Evolutionary conservation across 2,888 invertebrate genomes (phyloP).

Genomic region (Agapetus fuscipes): DNA sequence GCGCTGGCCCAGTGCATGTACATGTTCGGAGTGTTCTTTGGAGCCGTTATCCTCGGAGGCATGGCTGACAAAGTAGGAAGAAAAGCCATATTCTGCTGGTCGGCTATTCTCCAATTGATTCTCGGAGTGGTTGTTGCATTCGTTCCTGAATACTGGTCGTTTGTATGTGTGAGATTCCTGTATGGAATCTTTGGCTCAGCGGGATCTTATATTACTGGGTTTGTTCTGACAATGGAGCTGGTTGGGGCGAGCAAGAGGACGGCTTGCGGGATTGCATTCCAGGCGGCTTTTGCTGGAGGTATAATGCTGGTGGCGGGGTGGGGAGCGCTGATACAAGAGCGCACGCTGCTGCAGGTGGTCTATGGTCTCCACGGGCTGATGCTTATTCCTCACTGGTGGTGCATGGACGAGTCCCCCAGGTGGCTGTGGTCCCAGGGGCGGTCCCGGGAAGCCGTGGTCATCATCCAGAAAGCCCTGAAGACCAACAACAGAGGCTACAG

Average conservation of each 20-base stretch:
- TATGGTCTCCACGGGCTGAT: constrained; percentile 68
- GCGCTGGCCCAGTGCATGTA: constrained; percentile 67
- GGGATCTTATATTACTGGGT: constrained; percentile 61
- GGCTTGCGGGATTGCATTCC: constrained; percentile 69
- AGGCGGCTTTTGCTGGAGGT: constrained; percentile 68
- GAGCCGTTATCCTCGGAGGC: constrained; percentile 70
- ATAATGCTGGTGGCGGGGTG: constrained; percentile 77
- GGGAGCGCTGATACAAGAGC: constrained; percentile 66
- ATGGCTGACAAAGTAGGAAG: constrained; percentile 77
- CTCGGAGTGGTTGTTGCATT: constrained; percentile 68
- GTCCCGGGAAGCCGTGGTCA: constrained; percentile 59
- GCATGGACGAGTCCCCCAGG: constrained; percentile 81
- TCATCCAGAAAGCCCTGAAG: constrained; percentile 66
- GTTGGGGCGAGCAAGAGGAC: constrained; percentile 74
- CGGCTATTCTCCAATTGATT: constrained; percentile 62
- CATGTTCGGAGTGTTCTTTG: constrained; percentile 80
- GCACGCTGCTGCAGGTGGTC: constrained; percentile 63
- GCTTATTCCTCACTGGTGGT: constrained; percentile 74
- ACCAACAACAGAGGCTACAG: constrained; percentile 55
- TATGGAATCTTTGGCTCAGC: constrained; percentile 79
- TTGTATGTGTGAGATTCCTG: constrained; percentile 55
- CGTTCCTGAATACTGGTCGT: constrained; percentile 66
- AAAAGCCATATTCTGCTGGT: constrained; percentile 73
- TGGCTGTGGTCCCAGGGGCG: constrained; percentile 83
- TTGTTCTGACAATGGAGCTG: constrained; percentile 70